These are phyloP conservation scores for Drosophila willistoni DNA, from an alignment of 1,140 invertebrate species.

Conservation along the genomic window DNA sequence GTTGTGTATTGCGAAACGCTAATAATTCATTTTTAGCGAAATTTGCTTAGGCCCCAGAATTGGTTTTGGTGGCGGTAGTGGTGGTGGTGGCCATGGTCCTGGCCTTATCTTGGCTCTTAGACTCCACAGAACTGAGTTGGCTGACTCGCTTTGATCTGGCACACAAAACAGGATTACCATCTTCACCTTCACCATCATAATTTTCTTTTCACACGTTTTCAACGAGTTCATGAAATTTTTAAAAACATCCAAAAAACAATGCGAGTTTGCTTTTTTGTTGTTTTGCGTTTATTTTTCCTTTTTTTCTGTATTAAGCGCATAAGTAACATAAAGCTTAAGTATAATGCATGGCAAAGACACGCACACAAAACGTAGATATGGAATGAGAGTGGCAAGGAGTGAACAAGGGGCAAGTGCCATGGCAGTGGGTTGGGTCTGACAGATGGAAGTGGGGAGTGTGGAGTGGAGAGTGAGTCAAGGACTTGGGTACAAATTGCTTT, in stretches of 20 bases:
- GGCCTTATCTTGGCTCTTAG: background rate
- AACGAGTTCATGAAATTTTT: slow-evolving; percentile 76
- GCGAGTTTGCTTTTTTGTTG: slow-evolving; percentile 17
- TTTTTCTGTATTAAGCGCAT: slow-evolving; percentile 40
- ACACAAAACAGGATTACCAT: slow-evolving; percentile 60
- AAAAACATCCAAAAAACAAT: slow-evolving; percentile 67
- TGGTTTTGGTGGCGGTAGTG: background rate
- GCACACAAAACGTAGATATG: background rate
- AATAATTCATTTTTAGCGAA: slow-evolving; percentile 78
- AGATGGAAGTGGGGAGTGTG: background rate
- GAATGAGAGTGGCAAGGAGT: background rate
- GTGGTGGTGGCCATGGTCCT: slow-evolving; percentile 37
- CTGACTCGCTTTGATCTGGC: slow-evolving; percentile 40
- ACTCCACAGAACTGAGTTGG: background rate
- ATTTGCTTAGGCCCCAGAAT: slow-evolving; percentile 59
- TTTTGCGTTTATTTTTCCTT: slow-evolving; percentile 20
- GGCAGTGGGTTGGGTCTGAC: background rate
- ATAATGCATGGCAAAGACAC: slow-evolving; percentile 57
- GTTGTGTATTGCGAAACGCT: slow-evolving; percentile 58
- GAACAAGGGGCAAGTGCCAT: too few species aligned
- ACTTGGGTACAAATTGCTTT: slow-evolving; percentile 66
- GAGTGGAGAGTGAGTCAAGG: slow-evolving; percentile 17
- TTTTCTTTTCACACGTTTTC: slow-evolving; percentile 66
- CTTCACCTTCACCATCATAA: slow-evolving; percentile 36
- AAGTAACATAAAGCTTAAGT: slow-evolving; percentile 74